Evolutionary conservation across 2,113 vertebrate species (phyloP).

Genomic region (Rhineura floridana): DNA sequence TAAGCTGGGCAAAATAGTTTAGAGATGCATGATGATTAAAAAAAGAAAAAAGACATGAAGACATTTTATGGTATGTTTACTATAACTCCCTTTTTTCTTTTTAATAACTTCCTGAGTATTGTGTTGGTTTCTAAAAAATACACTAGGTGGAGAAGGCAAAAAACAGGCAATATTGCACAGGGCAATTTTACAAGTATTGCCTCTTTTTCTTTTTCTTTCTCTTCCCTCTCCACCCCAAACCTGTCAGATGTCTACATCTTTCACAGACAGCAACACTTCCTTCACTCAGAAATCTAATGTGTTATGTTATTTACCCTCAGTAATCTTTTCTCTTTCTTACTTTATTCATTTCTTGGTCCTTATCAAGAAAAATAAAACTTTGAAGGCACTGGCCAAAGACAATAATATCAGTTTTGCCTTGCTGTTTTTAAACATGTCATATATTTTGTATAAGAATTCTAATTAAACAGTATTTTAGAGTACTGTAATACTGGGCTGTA

Average conservation of each 20-base stretch:
- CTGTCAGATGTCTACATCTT: neutral
- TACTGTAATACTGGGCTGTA: neutral
- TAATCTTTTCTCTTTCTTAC: neutral
- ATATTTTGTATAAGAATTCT: neutral
- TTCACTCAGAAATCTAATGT: too few relatives aligned
- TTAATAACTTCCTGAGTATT: neutral
- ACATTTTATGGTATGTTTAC: too few relatives aligned
- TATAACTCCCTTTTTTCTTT: neutral
- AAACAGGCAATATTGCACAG: too few relatives aligned
- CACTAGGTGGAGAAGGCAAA: neutral
- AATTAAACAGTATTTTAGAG: neutral
- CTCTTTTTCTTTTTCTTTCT: neutral
- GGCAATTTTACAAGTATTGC: too few relatives aligned
- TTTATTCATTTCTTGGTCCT: neutral
- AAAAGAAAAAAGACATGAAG: neutral
- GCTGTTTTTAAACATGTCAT: neutral
- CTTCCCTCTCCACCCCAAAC: neutral
- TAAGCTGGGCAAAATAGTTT: neutral
- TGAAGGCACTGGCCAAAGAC: neutral
- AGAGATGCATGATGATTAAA: neutral
- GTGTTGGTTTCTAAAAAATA: neutral
- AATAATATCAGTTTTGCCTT: neutral
- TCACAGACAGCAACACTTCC: neutral
- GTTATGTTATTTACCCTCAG: neutral
- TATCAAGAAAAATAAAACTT: neutral